These are phyloP conservation scores for Drosophila eugracilis DNA, from an alignment of 1,140 invertebrate species.

Conservation along the genomic window DNA sequence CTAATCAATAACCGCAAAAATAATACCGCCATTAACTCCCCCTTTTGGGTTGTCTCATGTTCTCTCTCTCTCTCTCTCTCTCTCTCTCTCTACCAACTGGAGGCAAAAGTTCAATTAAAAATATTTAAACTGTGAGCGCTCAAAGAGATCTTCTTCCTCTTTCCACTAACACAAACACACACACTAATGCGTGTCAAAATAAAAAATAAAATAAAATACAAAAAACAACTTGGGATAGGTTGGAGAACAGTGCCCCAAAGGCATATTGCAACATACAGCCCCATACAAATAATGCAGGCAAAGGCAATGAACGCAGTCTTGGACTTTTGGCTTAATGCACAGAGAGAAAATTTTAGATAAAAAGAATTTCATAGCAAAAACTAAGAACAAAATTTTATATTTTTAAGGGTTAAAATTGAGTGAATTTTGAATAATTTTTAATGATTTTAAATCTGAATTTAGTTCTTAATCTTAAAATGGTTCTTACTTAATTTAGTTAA, in stretches of 20 bases:
- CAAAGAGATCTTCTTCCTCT: conserved; percentile 17
- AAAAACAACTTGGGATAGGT: conserved; percentile 73
- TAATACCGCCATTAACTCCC: conserved; percentile 16
- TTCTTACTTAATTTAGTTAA: background rate
- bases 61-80: too few relatives aligned
- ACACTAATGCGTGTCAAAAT: conserved; percentile 70
- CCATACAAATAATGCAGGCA: conserved; percentile 44
- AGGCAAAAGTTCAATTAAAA: conserved; percentile 81
- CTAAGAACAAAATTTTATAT: too few relatives aligned
- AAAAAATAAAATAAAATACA: conserved; percentile 10
- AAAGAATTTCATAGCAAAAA: too few relatives aligned
- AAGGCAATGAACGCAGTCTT: conserved; percentile 36
- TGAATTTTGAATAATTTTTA: too few relatives aligned
- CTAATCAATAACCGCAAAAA: conserved; percentile 76
- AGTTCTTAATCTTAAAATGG: background rate
- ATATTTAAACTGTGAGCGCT: conserved; percentile 65
- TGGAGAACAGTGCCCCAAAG: conserved; percentile 74
- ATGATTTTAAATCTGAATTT: too few relatives aligned
- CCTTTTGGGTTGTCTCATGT: background rate
- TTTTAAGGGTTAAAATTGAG: background rate
- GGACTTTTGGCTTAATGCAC: conserved; percentile 29
- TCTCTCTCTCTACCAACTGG: conserved; percentile 38
- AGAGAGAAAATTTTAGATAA: background rate
- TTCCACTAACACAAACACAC: conserved; percentile 19
- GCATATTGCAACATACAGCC: conserved; percentile 46